Evolutionary conservation across 2,888 invertebrate species (phyloP).

Genomic region (Pandemis heparana): DNA sequence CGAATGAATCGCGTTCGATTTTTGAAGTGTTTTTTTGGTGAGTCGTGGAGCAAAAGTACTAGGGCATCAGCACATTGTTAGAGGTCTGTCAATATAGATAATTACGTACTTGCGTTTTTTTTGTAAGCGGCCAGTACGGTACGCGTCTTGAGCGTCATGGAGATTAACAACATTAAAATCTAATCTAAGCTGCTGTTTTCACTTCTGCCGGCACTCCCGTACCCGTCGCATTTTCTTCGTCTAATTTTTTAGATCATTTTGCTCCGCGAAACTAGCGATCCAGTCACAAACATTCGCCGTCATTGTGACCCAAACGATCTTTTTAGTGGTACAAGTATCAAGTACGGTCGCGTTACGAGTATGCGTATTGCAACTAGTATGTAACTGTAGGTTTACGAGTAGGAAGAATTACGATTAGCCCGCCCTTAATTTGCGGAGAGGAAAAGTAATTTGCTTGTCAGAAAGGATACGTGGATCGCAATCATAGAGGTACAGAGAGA

Average conservation of each 20-base stretch:
- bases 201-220: no score
- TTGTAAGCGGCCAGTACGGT: no score
- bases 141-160: no score
- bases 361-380: slow-evolving; percentile 3
- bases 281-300: not conserved
- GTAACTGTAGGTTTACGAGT: slow-evolving; percentile 17
- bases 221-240: no score
- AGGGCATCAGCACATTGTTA: no score
- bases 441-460: slow-evolving; percentile 50
- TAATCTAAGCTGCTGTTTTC: no score
- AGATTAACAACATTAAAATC: no score
- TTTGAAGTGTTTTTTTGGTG: no score
- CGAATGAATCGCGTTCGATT: no score
- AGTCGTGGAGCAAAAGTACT: no score
- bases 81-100: no score
- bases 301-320: not conserved
- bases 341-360: slow-evolving; percentile 15
- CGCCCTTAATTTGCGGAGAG: slow-evolving; percentile 44
- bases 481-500: not conserved
- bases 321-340: slow-evolving; percentile 19
- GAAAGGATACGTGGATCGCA: not conserved
- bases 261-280: not conserved
- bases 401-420: slow-evolving; percentile 21
- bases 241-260: not conserved
- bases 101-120: no score